Base-by-base conservation (phyloP, 2,888 invertebrate genomes). In the Melieria omissa region DNA sequence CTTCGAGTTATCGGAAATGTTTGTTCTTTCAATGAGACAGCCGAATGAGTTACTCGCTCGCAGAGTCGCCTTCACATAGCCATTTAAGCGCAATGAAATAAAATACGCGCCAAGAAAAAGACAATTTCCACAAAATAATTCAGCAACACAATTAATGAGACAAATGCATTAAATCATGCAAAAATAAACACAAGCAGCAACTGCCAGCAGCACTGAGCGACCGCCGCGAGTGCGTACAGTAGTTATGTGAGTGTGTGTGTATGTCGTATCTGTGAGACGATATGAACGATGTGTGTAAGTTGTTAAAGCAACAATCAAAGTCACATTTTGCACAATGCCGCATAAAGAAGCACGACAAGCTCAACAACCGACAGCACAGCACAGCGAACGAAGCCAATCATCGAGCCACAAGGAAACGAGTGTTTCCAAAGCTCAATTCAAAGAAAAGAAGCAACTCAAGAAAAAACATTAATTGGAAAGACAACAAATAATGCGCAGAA, bases 161-260 rank as follows among this genome's bases (percentile, higher is more conserved):
- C 63, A 52, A 64, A 73, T 52, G 62, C 49, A 57, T 70, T 68
- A 68, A 64, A 65, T 60, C 54, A 69, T 71, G 52, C 66, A 46
- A 70, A 65, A 67, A 65, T 55, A 60, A 70, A 70, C 64, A 54
- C 14, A 45, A 41, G 60, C 45, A 45, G 44, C 73, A 73, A 67
- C 66, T 64, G 67, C 68, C 66, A 64, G 63, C 66, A n/a, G n/a
- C 5, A 9, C n/a, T 45, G 49, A 54, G 47, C n/a, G 29, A 29
- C 16, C 29, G 47, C 42, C 41, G 4, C 6, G 4, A 29, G 10
- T 6, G 16, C 54, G 46, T 45, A 55, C 45, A 58, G 12, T 42
- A 8, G 29, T 58, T 12, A 42, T 46, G n/a, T 62, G 12, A n/a
- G 10, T 7, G 44, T 41, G 41, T 63, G 47, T 63, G 54, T 42